Base-by-base conservation (phyloP, 2,113 vertebrate species). In the Sisor rabdophorus region DNA sequence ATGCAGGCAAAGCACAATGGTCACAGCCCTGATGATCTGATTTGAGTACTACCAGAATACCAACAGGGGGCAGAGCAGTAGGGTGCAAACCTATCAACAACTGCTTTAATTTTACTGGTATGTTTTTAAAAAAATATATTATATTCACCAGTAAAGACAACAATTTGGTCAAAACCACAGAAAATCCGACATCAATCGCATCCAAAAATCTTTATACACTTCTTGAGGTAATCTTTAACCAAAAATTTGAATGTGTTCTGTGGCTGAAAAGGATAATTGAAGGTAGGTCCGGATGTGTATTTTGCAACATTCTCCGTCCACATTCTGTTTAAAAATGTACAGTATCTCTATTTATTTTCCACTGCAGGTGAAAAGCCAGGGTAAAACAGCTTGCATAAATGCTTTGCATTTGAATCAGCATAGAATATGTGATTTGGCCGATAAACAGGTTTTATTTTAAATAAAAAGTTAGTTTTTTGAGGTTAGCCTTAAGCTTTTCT, bases 11-110 rank as follows among this genome's bases (percentile, higher is more conserved):
- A 36, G 79, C 50, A 44, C 80, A 55, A 16, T 71, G 56, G 79
- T 76, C 73, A 79, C 84, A 52, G 32, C 70, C 76, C 63, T 32
- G 79, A 73, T 87, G 80, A 85, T 86, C 64, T 81, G 85, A 87
- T 81, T 61, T 67, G 67, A 81, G n/a, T 22, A 36, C 15, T 44
- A 10, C 32, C 8, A 71, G 8, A 3, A 69, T 36, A 61, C 54
- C 77, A 71, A 58, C 61, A 68, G 56, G 52, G 40, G 50, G 26
- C 50, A 67, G 7, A 70, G n/a, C 17, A 71, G 69, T 22, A 26
- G 1, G 52, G 24, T 56, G 3, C 68, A 54, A 24, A 26, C 7
- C 47, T 47, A n/a, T 26, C 32, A 60, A 48, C n/a, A 28, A 24
- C 75, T 7, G 22, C 11, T 54, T 10, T 28, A 13, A 68, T 53